Evolutionary conservation across 2,888 invertebrate species (phyloP), one percentile per base, ranked within the genome.

Genomic region (Cataglyphis livida): DNA sequence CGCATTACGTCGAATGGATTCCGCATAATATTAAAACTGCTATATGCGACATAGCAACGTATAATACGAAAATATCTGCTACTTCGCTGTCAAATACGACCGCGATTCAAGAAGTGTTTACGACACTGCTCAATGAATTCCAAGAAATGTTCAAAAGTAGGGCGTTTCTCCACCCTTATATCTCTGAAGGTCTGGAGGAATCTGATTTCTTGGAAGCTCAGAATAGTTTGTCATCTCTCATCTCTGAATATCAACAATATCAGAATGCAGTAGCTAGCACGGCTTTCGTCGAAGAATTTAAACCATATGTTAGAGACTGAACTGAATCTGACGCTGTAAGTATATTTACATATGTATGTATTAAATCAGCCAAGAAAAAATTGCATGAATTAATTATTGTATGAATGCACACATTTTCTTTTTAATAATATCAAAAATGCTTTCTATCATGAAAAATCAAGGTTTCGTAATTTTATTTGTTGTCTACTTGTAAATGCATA

Each of bases 111-210:
- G 98, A 98, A 95, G 95, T 98, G 91, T 98, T 98, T 95, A 97
- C 98, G 95, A 96, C 97, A 92, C 97, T 98, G 93, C 96, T 97
- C 12, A 97, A 97, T 94, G 97, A 97, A 95, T 98, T 98, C 95
- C 96, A 97, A 65, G 97, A 97, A 92, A 98, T 98, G 98, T 98
- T 98, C 96, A 96, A 98, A 90, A 97, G 98, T 91, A 98, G 98
- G 95, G 98, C 98, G 94, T 98, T 98, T 97, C 96, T 98, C 95
- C 98, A 98, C 96, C 98, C 98, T 98, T 99, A 98, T 95, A 98
- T 98, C 41, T 98, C 98, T 84, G 98, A 99, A 95, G 98, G 98
- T 87, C 98, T 98, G 98, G 98, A 98, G 95, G 98, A 98, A 95
- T 98, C 98, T 97, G 98, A 99, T 95, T 98, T 98, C 95, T 98